Conservation (phyloP, 2,888 invertebrate genomes). For the Lasioglossum marginatum region DNA sequence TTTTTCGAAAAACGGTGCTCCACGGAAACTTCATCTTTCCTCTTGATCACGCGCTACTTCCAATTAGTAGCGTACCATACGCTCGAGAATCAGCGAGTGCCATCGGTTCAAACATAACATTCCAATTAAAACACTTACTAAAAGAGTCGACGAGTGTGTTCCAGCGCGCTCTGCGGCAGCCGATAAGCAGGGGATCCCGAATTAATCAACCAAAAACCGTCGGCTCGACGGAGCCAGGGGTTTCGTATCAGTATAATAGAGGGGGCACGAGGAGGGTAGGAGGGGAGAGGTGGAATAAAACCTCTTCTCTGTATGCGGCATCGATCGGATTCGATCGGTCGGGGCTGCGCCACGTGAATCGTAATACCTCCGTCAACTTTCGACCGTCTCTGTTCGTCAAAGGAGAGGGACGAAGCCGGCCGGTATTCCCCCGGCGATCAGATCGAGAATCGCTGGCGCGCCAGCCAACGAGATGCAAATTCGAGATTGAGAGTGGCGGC, state of each 20-base stretch:
- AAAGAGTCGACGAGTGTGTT: constrained; percentile 1
- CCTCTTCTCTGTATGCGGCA: constrained; percentile 27
- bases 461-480: constrained; percentile 61
- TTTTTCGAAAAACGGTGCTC: background rate
- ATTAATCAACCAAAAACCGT: constrained; percentile 29
- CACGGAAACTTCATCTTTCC: background rate
- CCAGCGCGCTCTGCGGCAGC: constrained; percentile 4
- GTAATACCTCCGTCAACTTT: constrained; percentile 44
- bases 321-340: constrained; percentile 27
- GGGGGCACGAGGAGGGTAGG: background rate
- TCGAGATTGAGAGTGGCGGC: constrained; percentile 44
- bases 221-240: background rate
- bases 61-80: background rate
- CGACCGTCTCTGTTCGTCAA: background rate
- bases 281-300: constrained; percentile 7
- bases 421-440: constrained; percentile 38
- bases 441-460: constrained; percentile 31
- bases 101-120: constrained; percentile 1
- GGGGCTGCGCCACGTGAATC: constrained; percentile 33
- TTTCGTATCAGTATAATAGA: background rate
- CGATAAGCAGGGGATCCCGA: constrained; percentile 17
- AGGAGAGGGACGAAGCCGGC: background rate
- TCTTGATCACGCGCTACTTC: background rate
- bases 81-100: background rate
- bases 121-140: constrained; percentile 18